Percentiles rank a stretch among this genome's conserved stretches.
Conservation (phyloP, 2,888 invertebrate species). For the Choristoneura rosaceana region DNA sequence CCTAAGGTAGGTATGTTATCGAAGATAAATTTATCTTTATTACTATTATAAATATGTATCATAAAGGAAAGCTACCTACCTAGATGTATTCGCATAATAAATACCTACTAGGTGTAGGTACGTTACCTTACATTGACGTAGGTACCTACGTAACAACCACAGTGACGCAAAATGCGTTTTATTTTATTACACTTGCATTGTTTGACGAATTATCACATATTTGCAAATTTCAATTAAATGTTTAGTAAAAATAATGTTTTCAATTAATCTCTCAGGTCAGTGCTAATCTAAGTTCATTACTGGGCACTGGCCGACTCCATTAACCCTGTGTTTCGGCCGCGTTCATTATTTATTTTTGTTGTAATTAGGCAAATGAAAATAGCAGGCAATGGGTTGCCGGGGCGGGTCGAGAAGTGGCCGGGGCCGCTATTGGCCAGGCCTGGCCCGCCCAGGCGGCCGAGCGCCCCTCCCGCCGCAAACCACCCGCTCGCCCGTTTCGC, state of each 20-base stretch:
- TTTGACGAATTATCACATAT: neutral
- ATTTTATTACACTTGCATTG: conserved; percentile 1
- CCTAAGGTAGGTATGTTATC: too few species aligned
- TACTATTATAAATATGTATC: neutral
- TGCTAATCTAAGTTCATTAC: conserved; percentile 35
- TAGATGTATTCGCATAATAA: neutral
- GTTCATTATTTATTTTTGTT: conserved; percentile 74
- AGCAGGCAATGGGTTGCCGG: conserved; percentile 54
- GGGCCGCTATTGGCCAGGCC: conserved; percentile 62
- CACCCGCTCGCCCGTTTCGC: conserved; percentile 50
- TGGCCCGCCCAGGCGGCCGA: conserved; percentile 57
- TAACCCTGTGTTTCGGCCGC: conserved; percentile 52
- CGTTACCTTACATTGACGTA: neutral
- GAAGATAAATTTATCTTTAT: too few species aligned
- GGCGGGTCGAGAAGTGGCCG: conserved; percentile 48
- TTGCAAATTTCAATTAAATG: conserved; percentile 8
- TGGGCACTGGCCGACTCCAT: conserved; percentile 57
- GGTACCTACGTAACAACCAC: neutral
- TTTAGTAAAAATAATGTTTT: neutral
- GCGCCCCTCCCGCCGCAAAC: conserved; percentile 56
- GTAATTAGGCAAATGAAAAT: conserved; percentile 80
- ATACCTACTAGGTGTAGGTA: neutral
- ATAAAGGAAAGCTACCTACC: too few species aligned
- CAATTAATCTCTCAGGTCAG: conserved; percentile 12
- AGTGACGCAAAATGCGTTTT: neutral